Conservation (phyloP, 2,113 vertebrate genomes). For the Greenwoodochromis staneri region DNA sequence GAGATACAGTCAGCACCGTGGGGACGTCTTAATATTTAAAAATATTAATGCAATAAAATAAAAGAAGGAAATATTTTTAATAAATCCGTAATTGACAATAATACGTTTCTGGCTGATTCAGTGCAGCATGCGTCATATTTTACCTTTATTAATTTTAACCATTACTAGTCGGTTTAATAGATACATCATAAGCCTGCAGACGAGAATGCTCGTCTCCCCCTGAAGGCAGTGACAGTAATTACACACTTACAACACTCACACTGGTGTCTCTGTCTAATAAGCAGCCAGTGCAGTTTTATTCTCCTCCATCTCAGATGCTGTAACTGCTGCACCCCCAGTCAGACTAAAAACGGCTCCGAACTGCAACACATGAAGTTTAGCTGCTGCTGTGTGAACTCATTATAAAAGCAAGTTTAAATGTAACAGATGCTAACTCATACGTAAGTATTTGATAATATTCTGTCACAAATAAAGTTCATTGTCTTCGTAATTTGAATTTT, state of each 20-base stretch:
- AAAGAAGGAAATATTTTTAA: neutral
- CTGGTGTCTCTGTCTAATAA: accelerated
- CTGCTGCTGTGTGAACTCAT: neutral
- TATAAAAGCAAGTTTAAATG: neutral
- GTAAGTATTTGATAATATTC: neutral
- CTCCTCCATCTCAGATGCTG: neutral
- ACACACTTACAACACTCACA: neutral
- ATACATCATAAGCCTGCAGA: accelerated
- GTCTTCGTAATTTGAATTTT: neutral
- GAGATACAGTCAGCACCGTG: neutral
- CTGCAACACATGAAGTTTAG: neutral
- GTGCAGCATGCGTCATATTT: neutral
- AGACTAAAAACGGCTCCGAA: accelerated
- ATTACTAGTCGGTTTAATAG: neutral
- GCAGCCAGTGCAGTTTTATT: neutral
- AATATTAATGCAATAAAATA: neutral
- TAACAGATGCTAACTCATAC: neutral
- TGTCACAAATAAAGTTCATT: accelerated
- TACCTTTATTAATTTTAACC: neutral
- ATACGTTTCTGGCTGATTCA: neutral
- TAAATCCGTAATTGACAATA: accelerated
- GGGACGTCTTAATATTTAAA: neutral
- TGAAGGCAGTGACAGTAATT: neutral
- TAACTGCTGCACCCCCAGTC: neutral
- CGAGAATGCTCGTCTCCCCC: neutral